Base-by-base conservation (phyloP, 2,888 invertebrate genomes). In the Chymomyza amoena region DNA sequence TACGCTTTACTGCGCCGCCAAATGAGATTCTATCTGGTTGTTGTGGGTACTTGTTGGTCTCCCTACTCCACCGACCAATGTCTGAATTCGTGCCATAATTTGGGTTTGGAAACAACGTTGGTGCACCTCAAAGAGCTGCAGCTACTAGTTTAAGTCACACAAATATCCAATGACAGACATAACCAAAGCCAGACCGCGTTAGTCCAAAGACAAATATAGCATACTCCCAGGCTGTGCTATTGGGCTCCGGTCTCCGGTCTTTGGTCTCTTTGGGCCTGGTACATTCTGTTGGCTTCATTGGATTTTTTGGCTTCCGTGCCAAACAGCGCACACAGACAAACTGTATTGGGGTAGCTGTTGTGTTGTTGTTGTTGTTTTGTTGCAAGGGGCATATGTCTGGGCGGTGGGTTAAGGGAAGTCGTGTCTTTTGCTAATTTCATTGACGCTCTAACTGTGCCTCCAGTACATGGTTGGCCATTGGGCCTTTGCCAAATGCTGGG, bases 281-380 rank as follows among this genome's bases (percentile, higher is more conserved):
- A 80, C 77, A 84, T 87, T 84, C 83, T 77, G 83, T 84, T 83
- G 84, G 87, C 85, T 84, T 84, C 87, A 75, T 80, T 81, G 62
- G 77, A 77, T 81, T 84, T 84, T 87, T 87, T 87, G 84, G 84
- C 84, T 84, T 84, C 87, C 50, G 65, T 81, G 85, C 84, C 87
- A 87, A 84, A 75, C 36, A 25, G 59, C 64, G 51, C 77, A 68
- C 77, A 68, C 65, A 75, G 73, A 76, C 81, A 80, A 73, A 72
- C 70, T 76, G 69, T 77, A 67, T 61, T 64, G 65, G 68, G 75
- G 67, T 57, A 67, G 69, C 68, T 70, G 70, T 25, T 59, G 10
- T 18, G 59, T 64, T 62, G 39, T n/a, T n/a, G 69, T 67, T 70
- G 70, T 25, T 59, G 10, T 18, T 54, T 64, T 62, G 39, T 9